Percentiles rank a stretch among this genome's conserved stretches.
phyloP scores from a whole-genome alignment of 2,888 invertebrate genomes.

The Coenonympha glycerion region DNA sequence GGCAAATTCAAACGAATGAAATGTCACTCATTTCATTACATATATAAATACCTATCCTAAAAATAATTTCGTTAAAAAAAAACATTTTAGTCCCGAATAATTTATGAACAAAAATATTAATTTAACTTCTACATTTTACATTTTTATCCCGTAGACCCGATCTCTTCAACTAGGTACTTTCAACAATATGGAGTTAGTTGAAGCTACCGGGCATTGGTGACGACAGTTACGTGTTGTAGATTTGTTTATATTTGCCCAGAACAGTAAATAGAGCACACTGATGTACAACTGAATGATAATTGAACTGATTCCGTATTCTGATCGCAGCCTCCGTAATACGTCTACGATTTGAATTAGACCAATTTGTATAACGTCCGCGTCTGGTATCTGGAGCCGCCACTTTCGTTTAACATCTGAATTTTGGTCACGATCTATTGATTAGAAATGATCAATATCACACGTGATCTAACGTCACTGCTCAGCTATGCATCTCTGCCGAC shows the following conservation, averaged over 20 bases:
- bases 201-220: too few relatives aligned
- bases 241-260: constrained; percentile 1
- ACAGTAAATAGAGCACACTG: not conserved
- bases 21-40: too few relatives aligned
- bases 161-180: too few relatives aligned
- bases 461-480: constrained; percentile 51
- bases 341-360: constrained; percentile 25
- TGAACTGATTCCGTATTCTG: constrained; percentile 12
- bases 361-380: constrained; percentile 36
- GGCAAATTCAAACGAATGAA: too few relatives aligned
- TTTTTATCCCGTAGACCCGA: too few relatives aligned
- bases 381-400: constrained; percentile 54
- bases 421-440: constrained; percentile 56
- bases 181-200: too few relatives aligned
- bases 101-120: too few relatives aligned
- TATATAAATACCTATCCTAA: too few relatives aligned
- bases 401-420: constrained; percentile 58
- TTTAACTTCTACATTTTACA: too few relatives aligned
- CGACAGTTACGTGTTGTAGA: not conserved
- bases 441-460: constrained; percentile 53
- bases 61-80: too few relatives aligned
- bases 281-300: constrained; percentile 1
- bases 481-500: constrained; percentile 29
- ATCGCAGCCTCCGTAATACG: constrained; percentile 12
- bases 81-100: too few relatives aligned